phyloP scores from a whole-genome alignment of 2,113 vertebrate species.

The Tychaedon coryphoeus region DNA sequence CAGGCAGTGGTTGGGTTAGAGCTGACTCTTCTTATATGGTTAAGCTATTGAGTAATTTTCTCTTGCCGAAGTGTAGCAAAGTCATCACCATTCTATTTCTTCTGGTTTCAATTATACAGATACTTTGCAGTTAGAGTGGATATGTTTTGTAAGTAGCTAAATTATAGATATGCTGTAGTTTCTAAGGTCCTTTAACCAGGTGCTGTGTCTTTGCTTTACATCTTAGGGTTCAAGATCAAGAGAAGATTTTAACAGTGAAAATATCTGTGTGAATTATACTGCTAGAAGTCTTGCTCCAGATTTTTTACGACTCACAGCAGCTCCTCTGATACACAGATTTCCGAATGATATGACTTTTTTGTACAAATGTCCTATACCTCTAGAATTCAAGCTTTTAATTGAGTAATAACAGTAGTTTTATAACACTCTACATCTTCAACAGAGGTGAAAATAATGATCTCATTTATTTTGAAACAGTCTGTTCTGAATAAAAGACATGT shows the following conservation, averaged over 20 bases:
- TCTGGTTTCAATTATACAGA: background rate
- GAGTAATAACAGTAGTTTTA: background rate
- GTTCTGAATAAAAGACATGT: background rate
- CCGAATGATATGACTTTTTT: background rate
- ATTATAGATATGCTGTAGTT: background rate
- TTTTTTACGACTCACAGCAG: background rate
- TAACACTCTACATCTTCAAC: background rate
- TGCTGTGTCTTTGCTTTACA: background rate
- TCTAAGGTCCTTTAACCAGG: background rate
- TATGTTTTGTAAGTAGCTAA: background rate
- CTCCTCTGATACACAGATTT: background rate
- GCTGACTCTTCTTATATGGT: background rate
- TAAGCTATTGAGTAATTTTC: background rate
- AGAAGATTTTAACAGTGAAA: background rate
- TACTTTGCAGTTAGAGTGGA: background rate
- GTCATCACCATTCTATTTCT: background rate
- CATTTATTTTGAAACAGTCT: background rate
- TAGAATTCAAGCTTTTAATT: background rate
- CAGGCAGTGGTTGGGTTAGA: background rate
- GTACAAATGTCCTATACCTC: background rate
- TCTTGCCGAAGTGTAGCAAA: background rate
- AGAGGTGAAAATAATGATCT: background rate
- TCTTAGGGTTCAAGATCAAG: background rate
- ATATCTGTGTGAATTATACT: slow-evolving; percentile 1
- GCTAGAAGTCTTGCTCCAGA: background rate